phyloP scores from a whole-genome alignment of 1,140 invertebrate species.

The Melipona quadrifasciata region DNA sequence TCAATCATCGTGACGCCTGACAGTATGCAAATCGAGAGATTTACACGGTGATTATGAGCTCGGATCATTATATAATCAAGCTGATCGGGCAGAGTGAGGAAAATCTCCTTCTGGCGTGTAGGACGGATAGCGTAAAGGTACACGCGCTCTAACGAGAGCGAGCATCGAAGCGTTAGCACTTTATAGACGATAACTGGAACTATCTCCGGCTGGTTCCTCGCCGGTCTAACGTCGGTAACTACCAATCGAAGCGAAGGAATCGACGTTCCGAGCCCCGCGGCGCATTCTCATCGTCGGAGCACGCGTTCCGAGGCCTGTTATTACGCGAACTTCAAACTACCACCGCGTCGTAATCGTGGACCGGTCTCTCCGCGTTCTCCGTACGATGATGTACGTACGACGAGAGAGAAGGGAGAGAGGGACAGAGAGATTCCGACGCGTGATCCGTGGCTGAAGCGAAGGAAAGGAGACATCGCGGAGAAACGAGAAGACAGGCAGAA shows the following conservation, averaged over 20 bases:
- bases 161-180: conserved; percentile 49
- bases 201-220: conserved; percentile 39
- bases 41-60: neutral
- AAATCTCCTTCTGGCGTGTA: neutral
- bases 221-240: conserved; percentile 27
- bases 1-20: neutral
- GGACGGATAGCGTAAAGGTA: neutral
- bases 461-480: too few species aligned
- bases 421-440: too few species aligned
- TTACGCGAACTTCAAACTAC: conserved; percentile 60
- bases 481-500: too few species aligned
- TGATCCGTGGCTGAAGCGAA: too few species aligned
- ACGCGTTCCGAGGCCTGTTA: conserved; percentile 57
- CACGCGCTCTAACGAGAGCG: conserved; percentile 34
- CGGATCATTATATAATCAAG: neutral
- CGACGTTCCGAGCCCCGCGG: conserved; percentile 47
- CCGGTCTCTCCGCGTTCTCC: conserved; percentile 21
- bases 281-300: conserved; percentile 54
- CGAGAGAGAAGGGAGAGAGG: neutral
- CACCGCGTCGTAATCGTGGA: conserved; percentile 56
- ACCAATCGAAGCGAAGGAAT: conserved; percentile 61
- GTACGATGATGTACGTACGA: conserved; percentile 15
- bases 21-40: conserved; percentile 6
- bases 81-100: neutral
- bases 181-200: conserved; percentile 63